Evolutionary conservation across 1,140 invertebrate genomes (phyloP).

Genomic region (Tetramorium alpestre): DNA sequence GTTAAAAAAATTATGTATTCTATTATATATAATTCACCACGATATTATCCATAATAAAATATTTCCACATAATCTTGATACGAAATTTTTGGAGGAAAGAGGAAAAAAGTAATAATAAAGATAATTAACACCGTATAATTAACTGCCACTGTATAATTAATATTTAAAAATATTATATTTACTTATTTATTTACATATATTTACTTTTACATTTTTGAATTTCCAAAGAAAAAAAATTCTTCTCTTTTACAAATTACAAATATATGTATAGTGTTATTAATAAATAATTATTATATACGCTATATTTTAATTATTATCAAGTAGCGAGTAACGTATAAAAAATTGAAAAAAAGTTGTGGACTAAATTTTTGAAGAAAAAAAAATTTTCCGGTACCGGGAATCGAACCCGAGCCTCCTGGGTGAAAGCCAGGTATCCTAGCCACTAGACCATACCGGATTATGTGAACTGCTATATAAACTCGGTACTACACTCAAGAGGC

Average conservation of each 20-base stretch:
- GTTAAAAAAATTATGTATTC: slow-evolving; percentile 68
- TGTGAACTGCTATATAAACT: not conserved
- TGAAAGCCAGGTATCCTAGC: slow-evolving; percentile 63
- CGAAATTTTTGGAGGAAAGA: not conserved
- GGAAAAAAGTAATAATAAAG: not conserved
- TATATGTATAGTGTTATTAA: not conserved
- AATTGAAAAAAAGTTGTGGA: not conserved
- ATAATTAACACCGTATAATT: too few relatives aligned
- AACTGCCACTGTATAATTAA: not conserved
- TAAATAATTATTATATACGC: slow-evolving; percentile 5
- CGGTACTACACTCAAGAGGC: not conserved
- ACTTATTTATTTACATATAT: not conserved
- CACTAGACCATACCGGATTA: slow-evolving; percentile 72
- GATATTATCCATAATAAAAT: not conserved
- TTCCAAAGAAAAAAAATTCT: not conserved
- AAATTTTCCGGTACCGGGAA: slow-evolving; percentile 69
- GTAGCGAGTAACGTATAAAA: too few relatives aligned
- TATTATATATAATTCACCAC: not conserved
- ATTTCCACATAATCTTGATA: not conserved
- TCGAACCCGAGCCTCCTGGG: slow-evolving; percentile 64
- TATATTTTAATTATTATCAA: not conserved
- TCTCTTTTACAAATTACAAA: not conserved
- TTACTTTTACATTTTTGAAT: not conserved
- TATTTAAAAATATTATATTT: not conserved
- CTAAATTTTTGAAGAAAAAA: slow-evolving; percentile 32